These are phyloP conservation scores for Griposia aprilina DNA, from an alignment of 2,888 invertebrate species.

Conservation along the genomic window DNA sequence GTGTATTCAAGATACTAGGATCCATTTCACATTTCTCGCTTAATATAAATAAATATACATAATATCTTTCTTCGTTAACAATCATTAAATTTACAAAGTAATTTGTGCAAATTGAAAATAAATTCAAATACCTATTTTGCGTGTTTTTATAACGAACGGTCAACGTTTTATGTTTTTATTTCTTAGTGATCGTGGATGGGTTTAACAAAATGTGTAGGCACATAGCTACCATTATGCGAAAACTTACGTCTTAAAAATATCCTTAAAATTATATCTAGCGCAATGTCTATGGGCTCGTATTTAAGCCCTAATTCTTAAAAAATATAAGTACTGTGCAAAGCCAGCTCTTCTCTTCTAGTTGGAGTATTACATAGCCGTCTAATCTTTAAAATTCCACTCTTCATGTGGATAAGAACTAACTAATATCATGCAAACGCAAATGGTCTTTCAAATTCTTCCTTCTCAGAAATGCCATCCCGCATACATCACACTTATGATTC, in stretches of 20 bases:
- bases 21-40: constrained; percentile 4
- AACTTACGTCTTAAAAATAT: neutral
- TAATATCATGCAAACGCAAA: constrained; percentile 83
- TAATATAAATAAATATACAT: neutral
- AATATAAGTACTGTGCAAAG: neutral
- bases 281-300: neutral
- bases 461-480: constrained; percentile 87
- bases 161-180: neutral
- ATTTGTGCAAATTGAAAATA: neutral
- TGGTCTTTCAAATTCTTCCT: constrained; percentile 87
- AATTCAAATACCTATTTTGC: neutral
- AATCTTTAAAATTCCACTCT: neutral
- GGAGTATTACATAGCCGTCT: neutral
- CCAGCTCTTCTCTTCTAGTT: neutral
- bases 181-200: neutral
- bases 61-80: neutral
- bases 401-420: constrained; percentile 22
- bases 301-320: neutral
- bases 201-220: neutral
- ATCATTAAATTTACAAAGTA: neutral
- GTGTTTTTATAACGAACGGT: neutral
- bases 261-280: constrained; percentile 22
- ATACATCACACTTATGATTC: constrained; percentile 89
- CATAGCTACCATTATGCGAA: neutral
- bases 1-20: neutral